These are phyloP conservation scores for Chaenocephalus aceratus DNA, from an alignment of 2,113 vertebrate species.

Conservation along the genomic window DNA sequence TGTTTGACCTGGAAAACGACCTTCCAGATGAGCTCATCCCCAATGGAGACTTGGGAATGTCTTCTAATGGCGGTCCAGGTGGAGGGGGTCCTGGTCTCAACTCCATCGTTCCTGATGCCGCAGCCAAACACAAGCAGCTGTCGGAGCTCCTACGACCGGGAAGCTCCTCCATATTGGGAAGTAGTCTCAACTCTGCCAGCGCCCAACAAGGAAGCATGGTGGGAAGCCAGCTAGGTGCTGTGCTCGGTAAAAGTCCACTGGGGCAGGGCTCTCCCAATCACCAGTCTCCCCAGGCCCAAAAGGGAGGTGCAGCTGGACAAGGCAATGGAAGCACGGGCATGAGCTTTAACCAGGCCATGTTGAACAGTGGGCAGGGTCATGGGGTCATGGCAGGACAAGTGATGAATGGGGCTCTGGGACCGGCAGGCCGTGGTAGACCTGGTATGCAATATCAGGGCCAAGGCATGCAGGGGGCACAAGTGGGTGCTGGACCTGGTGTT, in stretches of 20 bases:
- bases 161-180: conserved; percentile 86
- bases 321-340: conserved; percentile 88
- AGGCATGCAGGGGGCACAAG: conserved; percentile 90
- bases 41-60: conserved; percentile 90
- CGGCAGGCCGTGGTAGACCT: conserved; percentile 90
- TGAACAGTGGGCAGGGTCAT: conserved; percentile 93
- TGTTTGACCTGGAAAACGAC: conserved; percentile 98
- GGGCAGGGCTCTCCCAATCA: conserved; percentile 89
- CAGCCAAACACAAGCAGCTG: conserved; percentile 97
- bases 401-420: conserved; percentile 93
- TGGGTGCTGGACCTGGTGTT: conserved; percentile 84
- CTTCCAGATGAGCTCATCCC: conserved; percentile 98
- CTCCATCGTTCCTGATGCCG: conserved; percentile 91
- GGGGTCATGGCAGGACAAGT: conserved; percentile 93
- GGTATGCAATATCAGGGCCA: conserved; percentile 92
- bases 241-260: conserved; percentile 91
- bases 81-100: conserved; percentile 79
- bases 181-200: conserved; percentile 86
- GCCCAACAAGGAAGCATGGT: conserved; percentile 89
- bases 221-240: conserved; percentile 86
- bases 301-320: conserved; percentile 87
- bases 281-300: conserved; percentile 91
- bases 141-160: conserved; percentile 95
- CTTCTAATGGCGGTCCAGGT: conserved; percentile 75
- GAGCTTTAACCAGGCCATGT: conserved; percentile 91